These are phyloP conservation scores for Atherinosoma microstoma DNA, from an alignment of 2,797 vertebrate genomes.

Conservation along the genomic window DNA sequence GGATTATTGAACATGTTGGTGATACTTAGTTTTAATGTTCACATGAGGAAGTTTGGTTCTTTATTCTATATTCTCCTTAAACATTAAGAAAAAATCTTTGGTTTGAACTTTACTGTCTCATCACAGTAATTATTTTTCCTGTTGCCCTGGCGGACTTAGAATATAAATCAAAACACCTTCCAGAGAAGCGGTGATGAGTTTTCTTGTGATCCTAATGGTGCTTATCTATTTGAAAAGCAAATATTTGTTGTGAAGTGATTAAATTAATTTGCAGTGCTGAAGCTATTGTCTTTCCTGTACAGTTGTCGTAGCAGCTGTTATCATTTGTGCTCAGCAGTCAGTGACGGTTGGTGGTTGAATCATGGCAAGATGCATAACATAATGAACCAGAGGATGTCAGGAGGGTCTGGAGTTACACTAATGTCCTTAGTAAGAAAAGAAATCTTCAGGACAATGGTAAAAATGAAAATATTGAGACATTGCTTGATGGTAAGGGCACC, in stretches of 20 bases:
- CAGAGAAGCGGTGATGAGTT: background rate
- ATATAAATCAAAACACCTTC: background rate
- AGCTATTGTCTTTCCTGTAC: background rate
- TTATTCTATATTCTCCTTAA: conserved; percentile 1
- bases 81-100: background rate
- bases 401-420: background rate
- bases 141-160: background rate
- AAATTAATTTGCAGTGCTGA: background rate
- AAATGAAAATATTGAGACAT: background rate
- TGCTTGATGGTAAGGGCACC: background rate
- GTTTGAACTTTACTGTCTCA: background rate
- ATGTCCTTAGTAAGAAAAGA: background rate
- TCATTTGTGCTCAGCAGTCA: background rate
- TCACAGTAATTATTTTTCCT: background rate
- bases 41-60: background rate
- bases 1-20: conserved; percentile 2
- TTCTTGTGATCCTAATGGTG: background rate
- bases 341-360: background rate
- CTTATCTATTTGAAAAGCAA: background rate
- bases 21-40: background rate
- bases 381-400: background rate
- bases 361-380: background rate
- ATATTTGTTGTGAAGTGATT: background rate
- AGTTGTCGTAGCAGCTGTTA: background rate
- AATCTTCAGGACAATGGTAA: background rate